Percentiles rank a stretch among this genome's conserved stretches.
Evolutionary conservation across 2,113 vertebrate genomes (phyloP).

Genomic region (Hydrolagus affinis): DNA sequence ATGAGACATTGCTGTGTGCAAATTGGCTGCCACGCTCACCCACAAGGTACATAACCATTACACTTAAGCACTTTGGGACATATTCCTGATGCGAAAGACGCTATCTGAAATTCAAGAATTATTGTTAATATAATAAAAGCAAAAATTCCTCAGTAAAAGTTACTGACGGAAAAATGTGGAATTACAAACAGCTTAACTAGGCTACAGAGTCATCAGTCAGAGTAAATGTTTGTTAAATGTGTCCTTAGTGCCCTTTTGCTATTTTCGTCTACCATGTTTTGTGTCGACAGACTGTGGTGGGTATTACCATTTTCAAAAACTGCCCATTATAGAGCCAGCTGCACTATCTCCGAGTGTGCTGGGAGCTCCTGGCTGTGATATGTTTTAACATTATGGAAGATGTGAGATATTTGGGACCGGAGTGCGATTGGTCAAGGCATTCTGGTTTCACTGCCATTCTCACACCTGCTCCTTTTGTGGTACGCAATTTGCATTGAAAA

Average conservation of each 20-base stretch:
- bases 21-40: too few species aligned
- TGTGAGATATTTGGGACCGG: not conserved
- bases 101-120: not conserved
- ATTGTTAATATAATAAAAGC: not conserved
- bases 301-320: not conserved
- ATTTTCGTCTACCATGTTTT: not conserved
- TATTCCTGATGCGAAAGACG: not conserved
- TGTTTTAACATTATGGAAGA: constrained; percentile 10
- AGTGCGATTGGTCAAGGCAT: not conserved
- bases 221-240: not conserved
- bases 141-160: not conserved
- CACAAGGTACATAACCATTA: too few species aligned
- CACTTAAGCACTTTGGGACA: not conserved
- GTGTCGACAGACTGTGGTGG: not conserved
- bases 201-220: not conserved
- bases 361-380: not conserved
- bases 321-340: not conserved
- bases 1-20: too few species aligned
- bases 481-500: not conserved
- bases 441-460: not conserved
- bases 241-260: not conserved
- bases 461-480: not conserved
- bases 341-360: too few species aligned
- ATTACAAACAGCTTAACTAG: not conserved
- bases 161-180: not conserved